Evolutionary conservation across 2,888 invertebrate genomes (phyloP).

Genomic region (Drosophila peninsularis): DNA sequence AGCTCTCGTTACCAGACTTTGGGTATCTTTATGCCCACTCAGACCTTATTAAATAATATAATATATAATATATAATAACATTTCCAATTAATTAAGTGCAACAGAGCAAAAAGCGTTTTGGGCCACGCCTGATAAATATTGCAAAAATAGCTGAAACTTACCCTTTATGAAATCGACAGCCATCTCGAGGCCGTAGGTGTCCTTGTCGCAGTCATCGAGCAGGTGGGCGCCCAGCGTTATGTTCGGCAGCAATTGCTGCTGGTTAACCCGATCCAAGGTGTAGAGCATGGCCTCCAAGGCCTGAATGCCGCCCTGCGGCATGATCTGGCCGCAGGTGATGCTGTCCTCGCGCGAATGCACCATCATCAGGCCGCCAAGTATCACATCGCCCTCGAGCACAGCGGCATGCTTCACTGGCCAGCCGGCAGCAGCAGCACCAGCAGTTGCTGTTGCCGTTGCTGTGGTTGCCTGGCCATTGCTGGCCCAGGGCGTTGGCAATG

Average conservation of each 20-base stretch:
- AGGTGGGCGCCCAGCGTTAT: conserved; percentile 94
- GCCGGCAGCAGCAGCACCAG: conserved; percentile 13
- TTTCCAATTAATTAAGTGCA: conserved; percentile 47
- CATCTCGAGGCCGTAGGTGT: conserved; percentile 97
- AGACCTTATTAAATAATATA: too few relatives aligned
- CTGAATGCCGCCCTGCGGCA: conserved; percentile 96
- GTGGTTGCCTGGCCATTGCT: conserved; percentile 1
- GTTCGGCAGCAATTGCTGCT: conserved; percentile 89
- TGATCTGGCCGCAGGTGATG: conserved; percentile 95
- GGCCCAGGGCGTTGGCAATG: conserved; percentile 2
- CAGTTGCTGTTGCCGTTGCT: conserved; percentile 10
- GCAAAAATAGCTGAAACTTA: conserved; percentile 84
- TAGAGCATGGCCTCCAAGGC: conserved; percentile 96
- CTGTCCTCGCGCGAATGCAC: conserved; percentile 95
- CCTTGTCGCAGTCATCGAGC: conserved; percentile 97
- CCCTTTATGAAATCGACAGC: conserved; percentile 98
- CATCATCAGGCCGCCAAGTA: conserved; percentile 97
- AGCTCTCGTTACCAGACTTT: too few relatives aligned
- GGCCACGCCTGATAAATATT: conserved; percentile 24
- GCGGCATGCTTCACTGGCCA: conserved; percentile 96
- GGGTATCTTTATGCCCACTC: too few relatives aligned
- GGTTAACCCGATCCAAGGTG: conserved; percentile 93
- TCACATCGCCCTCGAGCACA: conserved; percentile 93
- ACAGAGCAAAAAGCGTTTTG: not conserved
- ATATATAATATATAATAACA: too few relatives aligned